Percentiles rank a stretch among this genome's conserved stretches.
phyloP scores from a whole-genome alignment of 2,797 vertebrate species.

The Mus caroli region DNA sequence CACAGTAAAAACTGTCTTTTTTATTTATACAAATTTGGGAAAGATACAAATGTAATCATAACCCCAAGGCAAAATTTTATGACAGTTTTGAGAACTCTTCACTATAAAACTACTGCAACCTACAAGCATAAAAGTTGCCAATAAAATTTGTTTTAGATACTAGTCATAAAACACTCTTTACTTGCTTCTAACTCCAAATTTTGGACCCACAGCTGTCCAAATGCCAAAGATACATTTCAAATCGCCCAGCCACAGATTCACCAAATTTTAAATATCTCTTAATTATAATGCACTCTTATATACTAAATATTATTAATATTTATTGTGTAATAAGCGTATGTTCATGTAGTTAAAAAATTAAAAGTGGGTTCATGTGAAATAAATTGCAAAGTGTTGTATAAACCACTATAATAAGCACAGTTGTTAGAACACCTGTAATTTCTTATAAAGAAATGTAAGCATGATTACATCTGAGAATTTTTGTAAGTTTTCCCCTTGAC shows the following conservation, averaged over 20 bases:
- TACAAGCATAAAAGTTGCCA: constrained; percentile 90
- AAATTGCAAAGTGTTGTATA: background rate
- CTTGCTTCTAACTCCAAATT: constrained; percentile 77
- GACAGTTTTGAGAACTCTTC: constrained; percentile 89
- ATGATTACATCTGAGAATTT: constrained; percentile 5
- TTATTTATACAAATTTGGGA: constrained; percentile 91
- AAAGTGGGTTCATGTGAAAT: background rate
- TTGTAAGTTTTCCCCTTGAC: background rate
- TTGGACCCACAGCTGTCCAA: constrained; percentile 80
- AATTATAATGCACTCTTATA: constrained; percentile 2
- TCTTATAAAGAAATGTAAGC: background rate
- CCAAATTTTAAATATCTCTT: constrained; percentile 28
- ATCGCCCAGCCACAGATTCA: background rate
- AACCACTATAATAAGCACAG: background rate
- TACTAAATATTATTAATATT: constrained; percentile 32
- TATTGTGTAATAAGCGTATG: background rate
- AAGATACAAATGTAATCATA: constrained; percentile 92
- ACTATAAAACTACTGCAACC: constrained; percentile 89
- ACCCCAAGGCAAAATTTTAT: constrained; percentile 91
- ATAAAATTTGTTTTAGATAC: constrained; percentile 91
- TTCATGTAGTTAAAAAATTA: constrained; percentile 56
- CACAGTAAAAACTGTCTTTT: constrained; percentile 91
- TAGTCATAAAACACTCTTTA: constrained; percentile 86
- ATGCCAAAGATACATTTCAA: constrained; percentile 40
- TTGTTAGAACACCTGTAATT: background rate